Base-by-base conservation (phyloP, 2,113 vertebrate species). In the Nerophis ophidion region DNA sequence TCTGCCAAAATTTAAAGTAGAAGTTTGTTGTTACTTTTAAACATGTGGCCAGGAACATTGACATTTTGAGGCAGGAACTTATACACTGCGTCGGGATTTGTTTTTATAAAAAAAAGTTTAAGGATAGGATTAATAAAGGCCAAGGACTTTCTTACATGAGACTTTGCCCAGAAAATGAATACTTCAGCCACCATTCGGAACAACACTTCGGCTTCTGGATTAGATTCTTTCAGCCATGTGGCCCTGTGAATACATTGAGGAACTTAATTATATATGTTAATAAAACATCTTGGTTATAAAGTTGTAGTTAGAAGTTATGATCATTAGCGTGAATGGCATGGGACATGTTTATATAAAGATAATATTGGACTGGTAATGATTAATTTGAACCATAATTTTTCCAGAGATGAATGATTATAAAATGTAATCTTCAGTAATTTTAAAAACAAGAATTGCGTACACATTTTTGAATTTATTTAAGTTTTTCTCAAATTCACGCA, bases 141-240 rank as follows among this genome's bases (percentile, higher is more conserved):
- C 36, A 38, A 40, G 10, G 2, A 44, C 35, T 60, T 46, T 56
- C 92, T 93, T 85, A 97, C 96, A 7, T 97, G 96, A 76, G 95
- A 98, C 68, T 97, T 98, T 16, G 95, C 94, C 96, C 96, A 98
- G 77, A 93, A 98, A 86, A 98, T 94, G 57, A 98, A 98, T 52
- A 98, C 94, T 53, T 98, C 96, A 1, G 95, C 95, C 70, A 98
- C 96, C 95, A 98, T 98, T n/a, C 92, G 91, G 79, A 98, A 98
- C 45, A 98, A 82, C 40, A 95, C 92, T 70, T 98, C 95, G 0
- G 95, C 95, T 74, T 94, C 95, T 0, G 91, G 72, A 70, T 90
- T 95, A 0, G 94, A 94, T 16, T 97, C 95, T 70, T 95, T 97
- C 19, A 98, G 84, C 96, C 96, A 98, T 54, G 92, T 90, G 47